Evolutionary conservation across 2,113 vertebrate species (phyloP), one percentile per base, ranked within the genome.

Genomic region (Centrocercus urophasianus): DNA sequence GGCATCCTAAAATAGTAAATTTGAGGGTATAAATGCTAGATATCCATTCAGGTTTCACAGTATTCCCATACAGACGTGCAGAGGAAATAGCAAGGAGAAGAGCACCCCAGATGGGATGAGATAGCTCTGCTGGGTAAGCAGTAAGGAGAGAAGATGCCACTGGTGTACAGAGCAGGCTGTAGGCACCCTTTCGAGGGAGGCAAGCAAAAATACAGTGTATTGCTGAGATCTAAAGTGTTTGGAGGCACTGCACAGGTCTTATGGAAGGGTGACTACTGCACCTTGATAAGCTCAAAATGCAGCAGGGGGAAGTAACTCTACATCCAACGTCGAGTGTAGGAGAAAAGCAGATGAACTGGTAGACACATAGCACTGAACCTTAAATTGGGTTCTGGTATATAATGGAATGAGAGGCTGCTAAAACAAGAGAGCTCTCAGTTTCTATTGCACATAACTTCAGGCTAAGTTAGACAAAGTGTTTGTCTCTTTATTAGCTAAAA

Each of bases 1-100:
- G 60, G 69, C 30, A 89, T 88, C 89, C 93, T 75, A 94, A 97
- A 96, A 43, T 38, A 86, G 52, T 92, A 71, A 69, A 90, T 95
- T 91, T 78, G 52, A 93, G 76, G 59, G 64, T 54, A 90, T 87
- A 91, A 96, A 77, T 63, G 59, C 64, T 79, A 91, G 52, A 82
- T 96, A 92, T 78, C n/a, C 84, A 84, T n/a, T 63, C 77, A 76
- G 21, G 52, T 64, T 22, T 93, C 40, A 30, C 13, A 28, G 45
- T 48, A 67, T 75, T 93, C 64, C 38, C 20, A 48, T 11, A 57
- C 5, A 36, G 50, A 52, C 67, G 54, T 80, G 27, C 10, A 69
- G n/a, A 72, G 56, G 27, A 74, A 64, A 66, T 4, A 73, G 22
- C 40, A 52, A 30, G 8, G 28, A 61, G 81, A 84, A 32, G 34